Conservation (phyloP, 2,888 invertebrate genomes). For the Scaptodrosophila latifasciaeformis region DNA sequence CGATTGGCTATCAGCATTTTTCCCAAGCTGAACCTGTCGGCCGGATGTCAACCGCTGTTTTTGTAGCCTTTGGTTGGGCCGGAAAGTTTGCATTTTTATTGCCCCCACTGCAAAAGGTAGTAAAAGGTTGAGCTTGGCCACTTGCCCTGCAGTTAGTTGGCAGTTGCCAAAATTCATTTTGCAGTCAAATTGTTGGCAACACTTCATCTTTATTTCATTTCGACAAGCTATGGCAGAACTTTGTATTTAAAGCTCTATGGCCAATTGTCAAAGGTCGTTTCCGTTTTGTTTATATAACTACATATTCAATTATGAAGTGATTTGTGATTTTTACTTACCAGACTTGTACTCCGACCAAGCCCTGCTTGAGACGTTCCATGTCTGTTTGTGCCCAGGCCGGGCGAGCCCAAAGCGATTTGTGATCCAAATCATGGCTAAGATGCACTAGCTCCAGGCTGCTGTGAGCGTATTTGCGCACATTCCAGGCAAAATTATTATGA, state of each 20-base stretch:
- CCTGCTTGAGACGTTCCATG: conserved; percentile 87
- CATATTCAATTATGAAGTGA: conserved; percentile 41
- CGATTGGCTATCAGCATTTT: conserved; percentile 59
- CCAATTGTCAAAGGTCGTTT: conserved; percentile 35
- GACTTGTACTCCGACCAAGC: conserved; percentile 92
- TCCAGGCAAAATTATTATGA: conserved; percentile 93
- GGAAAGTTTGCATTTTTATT: conserved; percentile 2
- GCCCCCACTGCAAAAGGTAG: background rate
- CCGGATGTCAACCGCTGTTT: conserved; percentile 38
- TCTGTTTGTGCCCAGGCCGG: conserved; percentile 96
- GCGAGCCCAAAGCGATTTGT: conserved; percentile 85
- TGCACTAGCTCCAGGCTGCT: conserved; percentile 80
- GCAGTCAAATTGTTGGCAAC: conserved; percentile 63
- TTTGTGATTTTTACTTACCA: conserved; percentile 76
- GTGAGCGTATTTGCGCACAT: conserved; percentile 90
- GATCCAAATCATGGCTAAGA: conserved; percentile 70
- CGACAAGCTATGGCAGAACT: too few species aligned
- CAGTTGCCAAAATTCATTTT: conserved; percentile 62
- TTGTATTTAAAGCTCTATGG: conserved; percentile 22
- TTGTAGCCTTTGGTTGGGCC: conserved; percentile 14
- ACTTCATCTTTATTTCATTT: conserved; percentile 7
- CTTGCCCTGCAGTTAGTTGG: conserved; percentile 15
- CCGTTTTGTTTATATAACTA: conserved; percentile 30
- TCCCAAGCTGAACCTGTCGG: conserved; percentile 56
- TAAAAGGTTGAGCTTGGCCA: background rate